A percentile compares a stretch with the other conserved stretches of the same genome.
These are phyloP conservation scores for Standfussiana lucernea DNA, from an alignment of 2,888 invertebrate genomes.

Conservation along the genomic window DNA sequence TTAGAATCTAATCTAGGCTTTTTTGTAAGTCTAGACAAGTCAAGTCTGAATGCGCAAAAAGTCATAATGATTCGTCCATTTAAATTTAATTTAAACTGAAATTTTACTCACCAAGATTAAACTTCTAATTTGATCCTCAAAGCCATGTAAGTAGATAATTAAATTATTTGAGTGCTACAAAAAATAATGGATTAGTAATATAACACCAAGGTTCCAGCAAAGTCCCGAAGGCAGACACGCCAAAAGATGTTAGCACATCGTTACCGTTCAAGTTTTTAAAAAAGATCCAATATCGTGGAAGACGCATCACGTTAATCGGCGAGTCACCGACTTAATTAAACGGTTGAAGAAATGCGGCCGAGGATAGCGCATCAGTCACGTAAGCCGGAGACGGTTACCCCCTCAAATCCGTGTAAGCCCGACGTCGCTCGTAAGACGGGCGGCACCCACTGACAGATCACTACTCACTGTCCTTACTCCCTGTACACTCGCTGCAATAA, in stretches of 20 bases:
- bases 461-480: constrained; percentile 75
- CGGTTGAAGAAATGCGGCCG: constrained; percentile 65
- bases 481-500: constrained; percentile 63
- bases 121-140: background rate
- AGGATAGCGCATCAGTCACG: constrained; percentile 79
- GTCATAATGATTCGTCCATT: constrained; percentile 7
- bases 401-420: constrained; percentile 82
- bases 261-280: constrained; percentile 19
- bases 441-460: constrained; percentile 77
- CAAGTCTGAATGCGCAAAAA: background rate
- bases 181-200: constrained; percentile 2
- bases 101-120: background rate
- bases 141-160: background rate
- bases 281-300: constrained; percentile 32
- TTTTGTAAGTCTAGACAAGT: constrained; percentile 22
- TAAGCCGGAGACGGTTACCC: constrained; percentile 71
- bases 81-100: constrained; percentile 2
- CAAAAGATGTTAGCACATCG: constrained; percentile 10
- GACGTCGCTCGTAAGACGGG: constrained; percentile 65
- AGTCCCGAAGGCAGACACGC: background rate
- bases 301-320: constrained; percentile 46
- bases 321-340: constrained; percentile 69
- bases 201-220: background rate
- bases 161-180: background rate
- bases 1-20: constrained; percentile 29